Evolutionary conservation across 2,888 invertebrate species (phyloP), one percentile per base, ranked within the genome.

Genomic region (Pseudeuparius sepicola): DNA sequence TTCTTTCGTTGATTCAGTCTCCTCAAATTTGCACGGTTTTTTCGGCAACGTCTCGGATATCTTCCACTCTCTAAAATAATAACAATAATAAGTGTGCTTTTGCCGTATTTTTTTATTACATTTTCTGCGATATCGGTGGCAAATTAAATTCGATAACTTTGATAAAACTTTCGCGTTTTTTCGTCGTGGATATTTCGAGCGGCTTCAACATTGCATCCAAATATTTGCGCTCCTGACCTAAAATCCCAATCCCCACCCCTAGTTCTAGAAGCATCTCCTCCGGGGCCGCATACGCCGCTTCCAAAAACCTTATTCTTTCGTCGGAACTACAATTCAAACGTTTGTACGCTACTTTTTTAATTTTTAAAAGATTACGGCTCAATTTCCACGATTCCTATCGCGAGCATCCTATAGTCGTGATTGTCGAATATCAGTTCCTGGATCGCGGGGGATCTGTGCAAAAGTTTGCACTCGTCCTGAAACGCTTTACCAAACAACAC

Each of bases 391-490:
- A 64, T 51, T 25, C 73, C 75, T 36, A 76, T 60, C 1, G 70
- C 67, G 50, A 75, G 54, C 53, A 74, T 53, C 29, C 73, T 66
- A 49, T 70, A 71, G 54, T 76, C 75, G 37, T 74, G 71, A n/a
- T 65, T 53, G 35, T 66, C 63, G 36, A 68, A 65, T 49, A 73
- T 63, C 26, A 76, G 60, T 51, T 77, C 75, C 50, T 73, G 69
- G 49, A 68, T 61, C 2, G 73, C 58, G 1, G 75, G 71, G 1
- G 77, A 75, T 36, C 68, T 62, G 24, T 68, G 69, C 40, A 69
- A 63, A 12, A 76, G 58, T 54, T 72, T 75, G 48, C 64, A 65
- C 51, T 71, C 70, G n/a, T 53, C 56, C 9, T 63, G 62, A 40
- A 68, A 59, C 36, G 68, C 66, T 9, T 58, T 56, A 0, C 77